phyloP scores from a whole-genome alignment of 2,113 vertebrate species.

The Parotia lawesii region DNA sequence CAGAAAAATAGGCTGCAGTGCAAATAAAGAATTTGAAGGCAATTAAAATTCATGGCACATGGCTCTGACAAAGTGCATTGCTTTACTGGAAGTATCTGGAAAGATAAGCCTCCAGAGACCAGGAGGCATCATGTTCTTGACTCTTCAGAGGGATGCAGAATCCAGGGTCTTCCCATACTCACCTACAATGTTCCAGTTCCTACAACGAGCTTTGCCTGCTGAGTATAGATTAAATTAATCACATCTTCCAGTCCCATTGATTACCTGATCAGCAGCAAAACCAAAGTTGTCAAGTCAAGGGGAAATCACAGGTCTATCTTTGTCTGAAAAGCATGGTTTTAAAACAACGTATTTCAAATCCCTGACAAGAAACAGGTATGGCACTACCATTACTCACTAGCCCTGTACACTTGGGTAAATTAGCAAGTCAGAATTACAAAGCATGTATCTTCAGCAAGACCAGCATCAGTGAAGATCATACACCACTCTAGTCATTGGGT shows the following conservation, averaged over 20 bases:
- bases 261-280: not conserved
- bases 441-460: not conserved
- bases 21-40: not conserved
- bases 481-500: not conserved
- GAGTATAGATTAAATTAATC: not conserved
- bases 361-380: not conserved
- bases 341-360: not conserved
- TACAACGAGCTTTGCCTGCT: not conserved
- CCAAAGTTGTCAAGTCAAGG: not conserved
- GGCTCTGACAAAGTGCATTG: not conserved
- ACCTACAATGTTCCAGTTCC: not conserved
- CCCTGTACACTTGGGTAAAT: not conserved
- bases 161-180: not conserved
- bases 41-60: not conserved
- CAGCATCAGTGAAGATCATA: not conserved
- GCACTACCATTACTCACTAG: not conserved
- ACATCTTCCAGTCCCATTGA: not conserved
- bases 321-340: not conserved
- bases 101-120: not conserved
- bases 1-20: not conserved
- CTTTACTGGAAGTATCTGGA: not conserved
- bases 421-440: not conserved
- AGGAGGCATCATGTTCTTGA: not conserved
- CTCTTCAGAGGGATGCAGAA: not conserved
- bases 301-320: not conserved